Base-by-base conservation (phyloP, 2,113 vertebrate species). In the Cyphomyrus plagiostoma region DNA sequence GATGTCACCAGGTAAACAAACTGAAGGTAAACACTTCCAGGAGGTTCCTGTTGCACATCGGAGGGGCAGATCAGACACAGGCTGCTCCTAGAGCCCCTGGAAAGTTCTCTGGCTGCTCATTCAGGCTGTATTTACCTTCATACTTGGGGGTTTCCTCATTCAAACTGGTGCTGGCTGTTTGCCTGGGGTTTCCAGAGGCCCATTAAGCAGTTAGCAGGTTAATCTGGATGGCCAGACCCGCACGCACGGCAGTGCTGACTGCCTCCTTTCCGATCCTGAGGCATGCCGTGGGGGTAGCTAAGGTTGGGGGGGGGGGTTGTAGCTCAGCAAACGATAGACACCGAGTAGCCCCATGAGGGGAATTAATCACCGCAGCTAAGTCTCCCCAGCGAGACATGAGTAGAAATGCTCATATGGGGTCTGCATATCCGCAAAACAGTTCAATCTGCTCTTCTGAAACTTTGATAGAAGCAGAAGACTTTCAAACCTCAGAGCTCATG, bases 121-220 rank as follows among this genome's bases (percentile, higher is more conserved):
- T 89, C 66, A 66, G 17, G 91, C 77, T 84, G 26, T 77, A 19
- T 35, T 77, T 77, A 39, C 70, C 35, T 15, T 39, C 70, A 77
- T 13, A 6, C 30, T 7, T 77, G 13, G 10, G 10, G 9, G 4
- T 39, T 77, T 39, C 39, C 39, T 77, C 26, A 39, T 35, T 39
- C 70, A 77, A 5, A 77, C 70, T 0, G 13, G 42, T 84, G 50
- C 46, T 45, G 70, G 42, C 42, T 15, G 87, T 88, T 21, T 21
- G 39, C 2, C 21, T 62, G 39, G 46, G 45, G n/a, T 74, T 49
- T 50, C 46, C 30, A 77, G 66, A n/a, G n/a, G 66, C 52, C 56
- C 58, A 46, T n/a, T 30, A 83, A 23, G 52, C 88, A 90, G 90
- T 91, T 91, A 91, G 86, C 9, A 26, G 70, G 89, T 90, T 88